Base-by-base conservation (phyloP, 23 tunicate species). In the Botrylloides violaceus region DNA sequence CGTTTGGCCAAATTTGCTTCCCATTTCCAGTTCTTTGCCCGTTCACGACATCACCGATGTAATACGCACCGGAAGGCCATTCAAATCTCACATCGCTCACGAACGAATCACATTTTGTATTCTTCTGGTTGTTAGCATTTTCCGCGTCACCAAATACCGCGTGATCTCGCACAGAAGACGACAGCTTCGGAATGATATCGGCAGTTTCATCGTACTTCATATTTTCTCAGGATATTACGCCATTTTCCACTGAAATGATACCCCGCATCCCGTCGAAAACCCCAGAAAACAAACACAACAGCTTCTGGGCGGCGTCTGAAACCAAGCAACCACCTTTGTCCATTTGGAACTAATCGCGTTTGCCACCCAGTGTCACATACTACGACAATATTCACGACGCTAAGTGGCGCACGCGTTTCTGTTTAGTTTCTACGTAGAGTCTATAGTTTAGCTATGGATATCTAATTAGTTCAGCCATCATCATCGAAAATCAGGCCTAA, bases 1-100 rank as follows among this genome's bases (percentile, higher is more conserved):
- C 88, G 73, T 81, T 81, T n/a, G 72, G 83, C 96, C 96, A 88
- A 0, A 83, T 81, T 73, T 88, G 96, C 26, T 25, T 77, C 59
- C 96, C 96, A 1, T 65, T 43, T 1, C 96, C 96, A 64, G 76
- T 76, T 59, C 96, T 65, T 36, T 73, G 36, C 2, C 82, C 84
- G 18, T 77, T 23, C 0, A 53, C 39, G 32, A 76, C 68, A 31
- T 88, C 88, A 30, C 96, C 96, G 29, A 65, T 76, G 65, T 88
- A 88, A 5, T 24, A 7, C 19, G 87, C 96, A n/a, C 96, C 96
- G 28, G 84, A 77, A 26, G 83, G 79, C 87, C 96, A 88, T 6
- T 19, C 59, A 73, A 88, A 88, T 32, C n/a, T 23, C 23, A 32
- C 29, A 18, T 43, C 27, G 9, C 37, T 56, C 25, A 24, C 23